Evolutionary conservation across 2,797 vertebrate genomes (phyloP), one percentile per base, ranked within the genome.

Genomic region (Aratinga solstitialis): DNA sequence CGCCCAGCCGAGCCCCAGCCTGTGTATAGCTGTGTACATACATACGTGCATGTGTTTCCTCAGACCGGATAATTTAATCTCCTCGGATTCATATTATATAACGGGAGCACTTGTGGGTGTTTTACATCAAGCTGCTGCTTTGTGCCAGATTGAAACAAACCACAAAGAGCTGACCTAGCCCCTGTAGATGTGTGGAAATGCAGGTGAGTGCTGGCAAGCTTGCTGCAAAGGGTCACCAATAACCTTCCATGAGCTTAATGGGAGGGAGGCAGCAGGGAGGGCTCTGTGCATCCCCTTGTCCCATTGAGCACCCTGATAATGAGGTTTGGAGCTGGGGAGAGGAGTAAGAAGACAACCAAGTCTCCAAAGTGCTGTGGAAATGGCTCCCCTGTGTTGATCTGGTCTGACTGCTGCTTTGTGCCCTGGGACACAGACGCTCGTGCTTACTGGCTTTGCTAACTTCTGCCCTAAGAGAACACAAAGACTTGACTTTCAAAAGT

Each of bases 11-110:
- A 2, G 27, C 67, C 38, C 36, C 56, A 21, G 83, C 20, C 87
- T 30, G 26, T 30, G 8, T 27, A 11, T 38, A n/a, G 38, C 47
- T 42, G 34, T 74, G 45, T 89, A 29, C 29, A 14, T 77, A 77
- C 58, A 38, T 58, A 45, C 0, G 1, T 65, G 50, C 66, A 7
- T 65, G 47, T 18, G 11, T 80, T 86, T 92, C 78, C 74, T 87
- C 80, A 72, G 81, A 82, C 24, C 0, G 1, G 66, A 80, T 34
- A 90, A 78, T 89, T 91, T 93, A 92, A 96, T 95, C 93, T 84
- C 73, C 95, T 95, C 94, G 93, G 27, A 92, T 88, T 92, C 62
- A 63, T 94, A 90, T 94, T 95, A 96, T 94, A 95, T 92, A 97
- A 96, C 62, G 14, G 24, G 13, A 80, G 79, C 0, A 5, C 63